Conservation (phyloP, 2,888 invertebrate genomes). For the Macrosiphum euphorbiae region DNA sequence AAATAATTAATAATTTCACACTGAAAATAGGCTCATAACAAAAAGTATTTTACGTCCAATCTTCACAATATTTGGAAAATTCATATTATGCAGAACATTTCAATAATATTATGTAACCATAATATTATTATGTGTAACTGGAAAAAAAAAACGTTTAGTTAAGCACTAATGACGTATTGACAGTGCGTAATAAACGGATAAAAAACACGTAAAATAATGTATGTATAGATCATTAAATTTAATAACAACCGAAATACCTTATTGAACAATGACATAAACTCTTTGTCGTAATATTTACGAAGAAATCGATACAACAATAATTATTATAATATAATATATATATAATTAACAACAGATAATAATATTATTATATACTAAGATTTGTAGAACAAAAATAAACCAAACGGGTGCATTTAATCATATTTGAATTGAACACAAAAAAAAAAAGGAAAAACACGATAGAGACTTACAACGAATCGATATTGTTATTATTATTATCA, state of each 20-base stretch:
- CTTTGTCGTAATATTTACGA: slow-evolving; percentile 56
- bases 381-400: slow-evolving; percentile 42
- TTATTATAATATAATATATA: slow-evolving; percentile 32
- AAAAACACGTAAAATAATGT: slow-evolving; percentile 18
- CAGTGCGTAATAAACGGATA: not conserved
- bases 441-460: slow-evolving; percentile 11
- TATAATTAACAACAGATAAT: slow-evolving; percentile 61
- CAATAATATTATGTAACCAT: too few relatives aligned
- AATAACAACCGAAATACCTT: slow-evolving; percentile 58
- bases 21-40: too few relatives aligned
- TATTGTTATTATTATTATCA: slow-evolving; percentile 15
- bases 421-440: slow-evolving; percentile 2
- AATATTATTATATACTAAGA: slow-evolving; percentile 46
- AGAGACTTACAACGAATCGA: slow-evolving; percentile 27
- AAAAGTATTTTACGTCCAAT: too few relatives aligned
- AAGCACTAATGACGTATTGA: not conserved
- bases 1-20: too few relatives aligned
- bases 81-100: too few relatives aligned
- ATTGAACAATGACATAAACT: slow-evolving; percentile 59
- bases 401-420: slow-evolving; percentile 45
- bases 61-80: too few relatives aligned
- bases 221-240: slow-evolving; percentile 58
- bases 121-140: too few relatives aligned
- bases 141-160: not conserved
- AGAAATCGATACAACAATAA: slow-evolving; percentile 60